Percentiles rank a stretch among this genome's conserved stretches.
phyloP scores from a whole-genome alignment of 1,140 invertebrate genomes.

The Brachionus plicatilis region DNA sequence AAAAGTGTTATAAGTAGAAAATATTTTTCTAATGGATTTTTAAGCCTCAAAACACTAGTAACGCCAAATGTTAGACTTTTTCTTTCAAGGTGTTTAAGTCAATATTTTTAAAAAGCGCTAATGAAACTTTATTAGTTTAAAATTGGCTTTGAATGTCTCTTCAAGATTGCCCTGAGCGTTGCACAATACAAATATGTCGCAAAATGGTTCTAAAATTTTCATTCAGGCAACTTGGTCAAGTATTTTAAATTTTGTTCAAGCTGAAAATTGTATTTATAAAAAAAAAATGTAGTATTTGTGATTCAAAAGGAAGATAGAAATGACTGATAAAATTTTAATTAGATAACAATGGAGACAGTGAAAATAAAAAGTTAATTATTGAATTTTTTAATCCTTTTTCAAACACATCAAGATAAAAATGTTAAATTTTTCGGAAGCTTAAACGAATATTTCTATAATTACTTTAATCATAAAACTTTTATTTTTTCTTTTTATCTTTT shows the following conservation, averaged over 20 bases:
- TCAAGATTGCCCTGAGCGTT: not conserved
- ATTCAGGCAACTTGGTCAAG: not conserved
- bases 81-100: not conserved
- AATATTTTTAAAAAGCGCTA: not conserved
- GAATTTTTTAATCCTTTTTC: not conserved
- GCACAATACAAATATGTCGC: not conserved
- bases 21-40: slow-evolving; percentile 33
- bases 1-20: slow-evolving; percentile 24
- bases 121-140: not conserved
- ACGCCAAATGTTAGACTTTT: not conserved
- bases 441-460: not conserved
- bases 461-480: not conserved
- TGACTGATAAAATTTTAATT: not conserved
- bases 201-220: not conserved
- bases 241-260: not conserved
- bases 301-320: not conserved
- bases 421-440: not conserved
- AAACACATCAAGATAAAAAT: not conserved
- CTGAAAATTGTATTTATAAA: not conserved
- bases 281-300: not conserved
- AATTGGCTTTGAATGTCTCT: not conserved
- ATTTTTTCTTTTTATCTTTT: not conserved
- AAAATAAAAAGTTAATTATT: not conserved
- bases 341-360: not conserved
- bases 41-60: not conserved